A percentile compares a stretch with the other conserved stretches of the same genome.
Evolutionary conservation across 1,140 invertebrate species (phyloP).

Genomic region (Nixonia krombeini): DNA sequence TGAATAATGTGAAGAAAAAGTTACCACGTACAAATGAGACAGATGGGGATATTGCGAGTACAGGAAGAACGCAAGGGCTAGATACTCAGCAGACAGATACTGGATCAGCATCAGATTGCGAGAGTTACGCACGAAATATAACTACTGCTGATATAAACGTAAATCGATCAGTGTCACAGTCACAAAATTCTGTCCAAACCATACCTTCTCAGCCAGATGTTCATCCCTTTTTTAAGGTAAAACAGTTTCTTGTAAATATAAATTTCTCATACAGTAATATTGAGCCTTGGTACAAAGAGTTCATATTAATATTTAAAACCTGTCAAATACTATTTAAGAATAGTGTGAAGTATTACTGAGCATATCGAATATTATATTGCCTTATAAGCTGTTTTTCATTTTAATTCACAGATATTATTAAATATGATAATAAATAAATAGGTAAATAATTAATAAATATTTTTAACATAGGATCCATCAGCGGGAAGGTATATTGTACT

Average conservation of each 20-base stretch:
- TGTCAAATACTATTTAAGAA: too few relatives aligned
- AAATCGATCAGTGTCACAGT: constrained; percentile 71
- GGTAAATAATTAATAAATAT: not conserved
- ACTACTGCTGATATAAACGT: constrained; percentile 68
- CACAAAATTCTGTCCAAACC: constrained; percentile 75
- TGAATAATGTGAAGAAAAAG: constrained; percentile 86
- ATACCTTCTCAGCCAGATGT: constrained; percentile 79
- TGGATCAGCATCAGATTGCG: constrained; percentile 76
- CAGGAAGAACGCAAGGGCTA: constrained; percentile 58
- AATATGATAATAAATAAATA: too few relatives aligned
- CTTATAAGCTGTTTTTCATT: too few relatives aligned
- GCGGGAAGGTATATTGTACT: constrained; percentile 89
- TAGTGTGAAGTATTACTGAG: too few relatives aligned
- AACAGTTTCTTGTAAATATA: too few relatives aligned
- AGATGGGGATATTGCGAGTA: constrained; percentile 58
- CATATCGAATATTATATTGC: too few relatives aligned
- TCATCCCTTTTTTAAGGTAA: constrained; percentile 88
- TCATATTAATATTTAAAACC: too few relatives aligned
- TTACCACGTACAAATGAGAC: constrained; percentile 76
- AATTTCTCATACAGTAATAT: too few relatives aligned
- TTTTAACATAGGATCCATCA: constrained; percentile 78
- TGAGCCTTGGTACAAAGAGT: too few relatives aligned
- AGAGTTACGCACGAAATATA: constrained; percentile 75
- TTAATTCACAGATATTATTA: not conserved
- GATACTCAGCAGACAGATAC: constrained; percentile 71